Evolutionary conservation across 2,113 vertebrate species (phyloP), one percentile per base, ranked within the genome.

Genomic region (Phaethornis superciliosus): DNA sequence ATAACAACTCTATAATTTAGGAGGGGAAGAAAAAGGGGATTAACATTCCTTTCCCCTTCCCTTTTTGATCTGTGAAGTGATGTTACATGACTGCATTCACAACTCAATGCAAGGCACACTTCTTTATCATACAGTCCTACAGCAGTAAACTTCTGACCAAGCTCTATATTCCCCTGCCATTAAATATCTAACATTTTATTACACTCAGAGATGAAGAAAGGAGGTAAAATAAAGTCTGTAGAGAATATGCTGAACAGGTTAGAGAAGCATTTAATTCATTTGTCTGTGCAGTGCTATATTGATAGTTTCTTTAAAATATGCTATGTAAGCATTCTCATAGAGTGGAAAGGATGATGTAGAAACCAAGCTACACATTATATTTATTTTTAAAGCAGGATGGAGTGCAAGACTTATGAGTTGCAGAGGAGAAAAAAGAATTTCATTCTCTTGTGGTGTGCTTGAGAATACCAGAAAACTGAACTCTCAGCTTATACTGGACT

Each of bases 381-480:
- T 67, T 15, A 19, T n/a, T 47, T 30, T 40, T 51, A 69, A 68
- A 76, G 8, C 55, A 83, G 10, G 4, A 55, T 86, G 19, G 7
- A 47, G 62, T 55, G 32, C 15, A 93, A 95, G 35, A 59, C 32
- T 86, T 83, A 76, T 0, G 33, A 95, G 75, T 21, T 37, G 4
- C 28, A 70, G 51, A 58, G 72, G 49, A 59, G 56, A 60, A 81
- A 89, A 75, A 89, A 80, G 1, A 46, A 52, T 42, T 88, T 87
- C 0, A 65, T 85, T 79, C 90, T 94, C 51, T 88, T 46, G 30
- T 85, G 30, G 1, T 75, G 20, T 78, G 65, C 79, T 94, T 27
- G 14, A 95, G 46, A 95, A 88, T 55, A 81, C 10, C 37, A 81
- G 56, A 89, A 96, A 92, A 96, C 49, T 81, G 67, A 95, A 79